These are phyloP conservation scores for Amiota communis DNA, from an alignment of 2,888 invertebrate species.

Conservation along the genomic window DNA sequence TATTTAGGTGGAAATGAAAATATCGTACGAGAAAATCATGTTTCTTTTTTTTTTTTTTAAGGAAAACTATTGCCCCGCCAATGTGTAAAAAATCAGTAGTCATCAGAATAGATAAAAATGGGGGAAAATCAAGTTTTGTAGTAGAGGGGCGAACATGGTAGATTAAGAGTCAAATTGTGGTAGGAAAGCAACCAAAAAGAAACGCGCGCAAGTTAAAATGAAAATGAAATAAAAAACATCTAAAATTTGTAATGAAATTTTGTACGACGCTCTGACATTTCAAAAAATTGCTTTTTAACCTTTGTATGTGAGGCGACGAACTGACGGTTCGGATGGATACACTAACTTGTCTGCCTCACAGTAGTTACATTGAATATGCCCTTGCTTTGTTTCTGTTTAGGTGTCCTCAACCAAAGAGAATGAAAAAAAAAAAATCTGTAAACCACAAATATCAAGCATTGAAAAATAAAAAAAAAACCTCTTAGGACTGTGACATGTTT, in stretches of 20 bases:
- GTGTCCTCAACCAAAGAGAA: background rate
- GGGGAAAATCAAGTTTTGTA: background rate
- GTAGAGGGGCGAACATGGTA: background rate
- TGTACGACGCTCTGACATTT: background rate
- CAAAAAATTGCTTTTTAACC: background rate
- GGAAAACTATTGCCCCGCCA: background rate
- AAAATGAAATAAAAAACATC: constrained; percentile 14
- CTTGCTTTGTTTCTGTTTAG: no score
- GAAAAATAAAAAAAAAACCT: background rate
- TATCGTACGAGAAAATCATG: background rate
- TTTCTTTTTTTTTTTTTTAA: background rate
- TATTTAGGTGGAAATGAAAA: background rate
- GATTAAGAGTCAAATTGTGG: background rate
- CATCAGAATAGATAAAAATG: background rate
- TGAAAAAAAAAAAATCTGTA: background rate
- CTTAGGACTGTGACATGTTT: background rate
- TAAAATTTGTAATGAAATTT: constrained; percentile 21
- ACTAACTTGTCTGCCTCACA: background rate
- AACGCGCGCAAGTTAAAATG: background rate
- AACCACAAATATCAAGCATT: background rate
- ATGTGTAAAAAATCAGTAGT: background rate
- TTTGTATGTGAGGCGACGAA: background rate
- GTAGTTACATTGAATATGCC: no score
- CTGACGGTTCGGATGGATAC: background rate
- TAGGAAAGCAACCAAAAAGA: no score